Conservation (phyloP, 1,140 invertebrate species). For the Diprion similis region DNA sequence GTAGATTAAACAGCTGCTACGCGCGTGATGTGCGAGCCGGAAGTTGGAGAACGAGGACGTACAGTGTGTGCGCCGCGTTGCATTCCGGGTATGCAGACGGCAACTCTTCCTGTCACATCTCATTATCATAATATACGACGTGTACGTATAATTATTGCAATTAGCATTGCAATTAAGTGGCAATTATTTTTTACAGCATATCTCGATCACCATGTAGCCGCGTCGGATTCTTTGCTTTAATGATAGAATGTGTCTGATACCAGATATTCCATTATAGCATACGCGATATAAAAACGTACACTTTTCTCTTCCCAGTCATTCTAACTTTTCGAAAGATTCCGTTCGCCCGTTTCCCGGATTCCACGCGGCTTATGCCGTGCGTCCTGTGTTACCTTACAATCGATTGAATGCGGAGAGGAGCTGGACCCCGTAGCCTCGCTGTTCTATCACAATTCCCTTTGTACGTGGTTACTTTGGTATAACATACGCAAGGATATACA, state of each 20-base stretch:
- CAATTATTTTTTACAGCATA: constrained; percentile 38
- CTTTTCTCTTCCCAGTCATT: background rate
- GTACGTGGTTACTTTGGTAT: background rate
- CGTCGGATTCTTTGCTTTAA: constrained; percentile 20
- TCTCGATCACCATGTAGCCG: background rate
- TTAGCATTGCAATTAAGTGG: constrained; percentile 53
- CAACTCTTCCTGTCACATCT: constrained; percentile 52
- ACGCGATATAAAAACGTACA: constrained; percentile 15
- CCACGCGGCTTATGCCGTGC: background rate
- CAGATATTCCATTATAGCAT: background rate
- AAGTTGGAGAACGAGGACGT: constrained; percentile 5
- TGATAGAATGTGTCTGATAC: background rate
- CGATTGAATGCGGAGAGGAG: too few relatives aligned
- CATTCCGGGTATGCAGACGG: constrained; percentile 24
- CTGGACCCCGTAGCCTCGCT: background rate
- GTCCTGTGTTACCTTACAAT: background rate
- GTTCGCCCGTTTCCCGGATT: background rate
- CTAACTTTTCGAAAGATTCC: background rate
- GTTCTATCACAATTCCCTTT: background rate
- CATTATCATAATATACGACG: constrained; percentile 49
- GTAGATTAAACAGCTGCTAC: too few relatives aligned
- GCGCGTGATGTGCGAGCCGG: background rate
- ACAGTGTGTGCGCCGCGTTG: background rate
- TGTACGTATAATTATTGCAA: constrained; percentile 46
- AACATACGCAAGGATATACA: background rate